phyloP scores from a whole-genome alignment of 2,888 invertebrate species.

The Andrena hattorfiana region DNA sequence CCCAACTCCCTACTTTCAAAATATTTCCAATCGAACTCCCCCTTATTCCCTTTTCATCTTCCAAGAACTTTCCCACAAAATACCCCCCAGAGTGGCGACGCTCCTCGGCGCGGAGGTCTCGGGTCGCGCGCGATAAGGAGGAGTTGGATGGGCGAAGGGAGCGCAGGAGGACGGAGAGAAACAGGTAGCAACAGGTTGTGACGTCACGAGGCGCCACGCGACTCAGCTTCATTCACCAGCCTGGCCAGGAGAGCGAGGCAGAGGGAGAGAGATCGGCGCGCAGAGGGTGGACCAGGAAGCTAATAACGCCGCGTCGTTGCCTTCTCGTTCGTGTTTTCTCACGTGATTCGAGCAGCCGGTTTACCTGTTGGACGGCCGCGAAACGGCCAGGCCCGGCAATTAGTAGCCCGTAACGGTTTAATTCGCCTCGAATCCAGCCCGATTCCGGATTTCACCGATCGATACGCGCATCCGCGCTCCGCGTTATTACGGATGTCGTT shows the following conservation, averaged over 20 bases:
- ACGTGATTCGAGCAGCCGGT: conserved; percentile 74
- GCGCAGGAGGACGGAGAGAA: conserved; percentile 56
- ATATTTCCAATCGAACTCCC: no score
- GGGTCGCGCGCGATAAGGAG: conserved; percentile 36
- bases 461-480: conserved; percentile 35
- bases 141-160: conserved; percentile 30
- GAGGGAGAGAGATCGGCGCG: conserved; percentile 28
- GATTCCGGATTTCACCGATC: conserved; percentile 54
- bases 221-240: conserved; percentile 83
- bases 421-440: conserved; percentile 54
- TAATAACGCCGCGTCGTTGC: conserved; percentile 58
- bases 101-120: background rate
- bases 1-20: no score
- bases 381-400: conserved; percentile 63
- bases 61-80: no score
- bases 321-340: conserved; percentile 72
- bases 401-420: conserved; percentile 73
- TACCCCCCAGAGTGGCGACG: no score
- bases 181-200: conserved; percentile 83
- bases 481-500: conserved; percentile 48
- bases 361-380: conserved; percentile 62
- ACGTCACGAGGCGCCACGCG: conserved; percentile 84
- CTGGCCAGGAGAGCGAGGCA: conserved; percentile 26
- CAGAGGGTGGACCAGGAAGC: conserved; percentile 78
- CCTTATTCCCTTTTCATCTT: no score